Evolutionary conservation across 1,140 invertebrate genomes (phyloP).

Genomic region (Drosophila asahinai): DNA sequence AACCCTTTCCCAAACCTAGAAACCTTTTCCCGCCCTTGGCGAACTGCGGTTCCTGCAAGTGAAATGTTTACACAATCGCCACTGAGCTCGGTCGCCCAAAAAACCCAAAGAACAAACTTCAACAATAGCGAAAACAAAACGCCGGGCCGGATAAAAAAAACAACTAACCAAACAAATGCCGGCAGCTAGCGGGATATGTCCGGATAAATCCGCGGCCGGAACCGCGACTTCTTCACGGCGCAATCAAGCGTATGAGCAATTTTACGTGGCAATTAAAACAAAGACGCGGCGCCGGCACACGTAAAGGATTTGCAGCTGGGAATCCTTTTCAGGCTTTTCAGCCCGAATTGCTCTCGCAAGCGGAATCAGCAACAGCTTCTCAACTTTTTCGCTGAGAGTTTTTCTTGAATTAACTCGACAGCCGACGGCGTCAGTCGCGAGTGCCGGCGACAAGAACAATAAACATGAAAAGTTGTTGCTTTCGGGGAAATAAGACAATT

Average conservation of each 20-base stretch:
- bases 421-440: conserved; percentile 32
- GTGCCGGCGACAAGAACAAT: conserved; percentile 49
- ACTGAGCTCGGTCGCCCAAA: conserved; percentile 52
- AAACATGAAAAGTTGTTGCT: conserved; percentile 22
- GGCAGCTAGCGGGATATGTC: conserved; percentile 39
- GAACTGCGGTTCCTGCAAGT: conserved; percentile 54
- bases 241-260: conserved; percentile 80
- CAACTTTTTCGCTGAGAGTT: conserved; percentile 44
- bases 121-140: conserved; percentile 63
- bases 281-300: conserved; percentile 63
- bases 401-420: conserved; percentile 66
- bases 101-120: conserved; percentile 37
- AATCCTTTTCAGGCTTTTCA: conserved; percentile 54
- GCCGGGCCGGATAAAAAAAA: conserved; percentile 28
- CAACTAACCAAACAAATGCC: conserved; percentile 43
- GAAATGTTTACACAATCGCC: conserved; percentile 77
- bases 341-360: conserved; percentile 29
- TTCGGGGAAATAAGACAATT: accelerated
- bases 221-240: conserved; percentile 66
- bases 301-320: conserved; percentile 65
- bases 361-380: conserved; percentile 51
- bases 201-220: conserved; percentile 27
- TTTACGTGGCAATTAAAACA: conserved; percentile 79
- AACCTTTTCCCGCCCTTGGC: conserved; percentile 11
- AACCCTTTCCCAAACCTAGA: background rate